Percentiles rank a stretch among this genome's conserved stretches.
Conservation (phyloP, 2,113 vertebrate species). For the Corvus hawaiiensis region DNA sequence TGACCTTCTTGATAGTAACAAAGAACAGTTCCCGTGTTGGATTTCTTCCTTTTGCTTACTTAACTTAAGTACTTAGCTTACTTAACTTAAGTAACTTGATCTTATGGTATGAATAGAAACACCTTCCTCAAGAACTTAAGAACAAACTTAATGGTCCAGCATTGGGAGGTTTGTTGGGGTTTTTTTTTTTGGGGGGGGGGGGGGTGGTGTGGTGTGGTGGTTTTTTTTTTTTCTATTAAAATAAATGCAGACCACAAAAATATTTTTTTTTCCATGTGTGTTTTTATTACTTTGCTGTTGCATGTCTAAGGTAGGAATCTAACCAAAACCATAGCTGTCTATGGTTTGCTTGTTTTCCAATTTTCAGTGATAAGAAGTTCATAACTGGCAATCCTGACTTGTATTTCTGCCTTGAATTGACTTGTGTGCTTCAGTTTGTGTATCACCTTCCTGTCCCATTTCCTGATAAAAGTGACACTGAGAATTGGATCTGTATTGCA, state of each 20-base stretch:
- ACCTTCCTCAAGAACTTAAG: neutral
- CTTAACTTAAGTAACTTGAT: neutral
- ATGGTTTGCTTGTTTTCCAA: neutral
- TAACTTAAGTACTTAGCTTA: too few relatives aligned
- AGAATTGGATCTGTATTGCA: neutral
- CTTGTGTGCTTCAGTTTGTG: neutral
- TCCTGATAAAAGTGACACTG: neutral
- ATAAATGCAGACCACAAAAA: neutral
- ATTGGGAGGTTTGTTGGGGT: too few relatives aligned
- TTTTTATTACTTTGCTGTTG: neutral
- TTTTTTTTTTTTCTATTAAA: neutral
- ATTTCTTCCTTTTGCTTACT: neutral
- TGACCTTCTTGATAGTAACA: neutral
- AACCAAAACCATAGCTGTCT: neutral
- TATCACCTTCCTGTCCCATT: neutral
- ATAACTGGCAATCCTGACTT: neutral
- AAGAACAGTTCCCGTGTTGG: neutral
- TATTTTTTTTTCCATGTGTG: neutral
- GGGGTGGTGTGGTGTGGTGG: accelerated
- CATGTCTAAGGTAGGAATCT: neutral
- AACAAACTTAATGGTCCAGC: neutral
- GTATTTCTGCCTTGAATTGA: neutral
- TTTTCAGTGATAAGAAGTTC: neutral
- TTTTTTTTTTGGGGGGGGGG: too few relatives aligned
- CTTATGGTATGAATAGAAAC: neutral